A percentile compares a stretch with the other conserved stretches of the same genome.
phyloP scores from a whole-genome alignment of 1,140 invertebrate genomes.

The Drosophila novamexicana region DNA sequence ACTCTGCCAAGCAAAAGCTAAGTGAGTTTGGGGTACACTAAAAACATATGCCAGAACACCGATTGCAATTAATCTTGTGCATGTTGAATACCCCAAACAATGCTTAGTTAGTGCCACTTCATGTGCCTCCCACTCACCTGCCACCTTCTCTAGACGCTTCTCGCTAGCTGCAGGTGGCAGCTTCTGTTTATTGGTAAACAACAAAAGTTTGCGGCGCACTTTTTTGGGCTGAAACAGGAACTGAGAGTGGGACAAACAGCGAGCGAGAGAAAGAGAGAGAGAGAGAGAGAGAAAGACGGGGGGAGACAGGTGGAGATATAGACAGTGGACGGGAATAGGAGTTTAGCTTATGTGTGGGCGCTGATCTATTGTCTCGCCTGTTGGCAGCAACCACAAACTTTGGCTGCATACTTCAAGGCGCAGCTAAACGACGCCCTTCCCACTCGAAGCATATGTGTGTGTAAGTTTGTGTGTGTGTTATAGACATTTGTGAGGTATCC shows the following conservation, averaged over 20 bases:
- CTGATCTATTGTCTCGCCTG: conserved; percentile 71
- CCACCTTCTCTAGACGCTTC: neutral
- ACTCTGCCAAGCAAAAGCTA: neutral
- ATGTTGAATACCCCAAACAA: conserved; percentile 44
- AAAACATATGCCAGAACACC: conserved; percentile 82
- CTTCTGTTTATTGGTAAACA: conserved; percentile 71
- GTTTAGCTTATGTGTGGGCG: conserved; percentile 42
- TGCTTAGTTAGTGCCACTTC: neutral
- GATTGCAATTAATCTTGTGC: conserved; percentile 82
- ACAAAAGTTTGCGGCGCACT: conserved; percentile 64
- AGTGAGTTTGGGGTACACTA: neutral
- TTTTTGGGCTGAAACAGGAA: conserved; percentile 24
- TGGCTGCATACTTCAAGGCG: conserved; percentile 68
- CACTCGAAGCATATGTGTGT: conserved; percentile 3
- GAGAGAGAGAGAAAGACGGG: neutral
- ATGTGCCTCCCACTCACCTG: neutral
- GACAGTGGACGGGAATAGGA: neutral
- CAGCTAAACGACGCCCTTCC: conserved; percentile 16
- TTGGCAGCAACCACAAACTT: conserved; percentile 64
- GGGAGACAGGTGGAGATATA: neutral
- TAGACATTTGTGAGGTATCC: conserved; percentile 83
- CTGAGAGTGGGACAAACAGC: conserved; percentile 12
- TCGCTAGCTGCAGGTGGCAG: conserved; percentile 45
- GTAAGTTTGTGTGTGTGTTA: conserved; percentile 47
- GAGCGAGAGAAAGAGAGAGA: neutral